Conservation (phyloP, 2,113 vertebrate genomes). For the Crypturellus undulatus region DNA sequence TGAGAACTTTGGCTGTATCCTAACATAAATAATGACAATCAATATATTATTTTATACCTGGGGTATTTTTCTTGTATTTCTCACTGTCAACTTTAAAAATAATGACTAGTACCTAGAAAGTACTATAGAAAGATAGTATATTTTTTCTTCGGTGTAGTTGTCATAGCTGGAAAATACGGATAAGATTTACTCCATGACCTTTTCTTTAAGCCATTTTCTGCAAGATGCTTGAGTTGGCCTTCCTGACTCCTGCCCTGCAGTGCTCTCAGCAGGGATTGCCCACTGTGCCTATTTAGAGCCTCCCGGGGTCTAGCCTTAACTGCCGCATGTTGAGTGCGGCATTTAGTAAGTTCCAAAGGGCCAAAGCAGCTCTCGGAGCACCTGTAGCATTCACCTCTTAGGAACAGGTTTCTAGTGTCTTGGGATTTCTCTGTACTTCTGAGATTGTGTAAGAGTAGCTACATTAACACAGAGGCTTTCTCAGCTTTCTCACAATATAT, state of each 20-base stretch:
- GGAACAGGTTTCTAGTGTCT: not conserved
- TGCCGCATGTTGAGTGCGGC: not conserved
- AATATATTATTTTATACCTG: not conserved
- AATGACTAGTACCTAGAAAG: not conserved
- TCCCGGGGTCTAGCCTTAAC: not conserved
- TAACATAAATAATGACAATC: not conserved
- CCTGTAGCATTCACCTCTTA: not conserved
- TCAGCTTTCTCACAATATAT: not conserved
- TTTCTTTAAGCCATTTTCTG: not conserved
- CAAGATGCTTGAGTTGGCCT: not conserved
- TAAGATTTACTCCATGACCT: not conserved
- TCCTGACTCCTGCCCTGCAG: not conserved
- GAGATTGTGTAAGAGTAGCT: not conserved
- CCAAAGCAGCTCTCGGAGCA: not conserved
- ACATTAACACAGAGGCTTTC: not conserved
- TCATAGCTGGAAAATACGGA: not conserved
- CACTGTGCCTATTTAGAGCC: not conserved
- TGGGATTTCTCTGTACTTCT: not conserved
- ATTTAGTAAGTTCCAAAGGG: not conserved
- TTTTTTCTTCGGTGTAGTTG: not conserved
- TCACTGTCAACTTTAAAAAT: not conserved
- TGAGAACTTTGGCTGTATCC: not conserved
- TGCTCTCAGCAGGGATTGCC: not conserved
- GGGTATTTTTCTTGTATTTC: not conserved
- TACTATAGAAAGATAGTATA: accelerated